Conservation (phyloP, 2,113 vertebrate genomes). For the Ceyx cyanopectus region DNA sequence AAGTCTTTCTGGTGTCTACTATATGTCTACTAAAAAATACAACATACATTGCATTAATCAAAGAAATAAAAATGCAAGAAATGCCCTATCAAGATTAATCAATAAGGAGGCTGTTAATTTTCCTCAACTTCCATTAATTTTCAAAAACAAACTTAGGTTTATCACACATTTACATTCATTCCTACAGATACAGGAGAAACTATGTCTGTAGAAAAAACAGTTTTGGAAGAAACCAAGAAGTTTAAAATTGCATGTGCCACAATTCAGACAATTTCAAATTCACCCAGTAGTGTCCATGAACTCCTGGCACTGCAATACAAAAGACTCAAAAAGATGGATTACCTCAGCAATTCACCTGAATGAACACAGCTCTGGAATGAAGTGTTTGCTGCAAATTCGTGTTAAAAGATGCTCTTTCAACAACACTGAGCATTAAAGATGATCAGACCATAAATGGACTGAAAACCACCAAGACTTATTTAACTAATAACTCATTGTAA, state of each 20-base stretch:
- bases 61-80: neutral
- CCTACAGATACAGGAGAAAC: neutral
- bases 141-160: neutral
- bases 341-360: neutral
- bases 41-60: neutral
- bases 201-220: neutral
- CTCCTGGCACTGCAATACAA: neutral
- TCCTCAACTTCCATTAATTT: neutral
- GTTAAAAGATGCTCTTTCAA: neutral
- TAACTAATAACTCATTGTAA: neutral
- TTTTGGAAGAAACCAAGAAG: neutral
- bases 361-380: neutral
- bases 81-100: neutral
- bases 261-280: neutral
- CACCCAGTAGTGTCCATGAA: neutral
- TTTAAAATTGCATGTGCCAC: neutral
- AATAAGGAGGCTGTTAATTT: neutral
- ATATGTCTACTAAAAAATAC: neutral
- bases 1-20: neutral
- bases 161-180: neutral
- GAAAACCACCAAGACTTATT: neutral
- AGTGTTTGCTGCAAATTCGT: neutral
- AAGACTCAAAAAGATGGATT: neutral
- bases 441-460: neutral
- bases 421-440: slow-evolving; percentile 3